phyloP scores from a whole-genome alignment of 1,140 invertebrate genomes.

The Scaptomyza pallida region DNA sequence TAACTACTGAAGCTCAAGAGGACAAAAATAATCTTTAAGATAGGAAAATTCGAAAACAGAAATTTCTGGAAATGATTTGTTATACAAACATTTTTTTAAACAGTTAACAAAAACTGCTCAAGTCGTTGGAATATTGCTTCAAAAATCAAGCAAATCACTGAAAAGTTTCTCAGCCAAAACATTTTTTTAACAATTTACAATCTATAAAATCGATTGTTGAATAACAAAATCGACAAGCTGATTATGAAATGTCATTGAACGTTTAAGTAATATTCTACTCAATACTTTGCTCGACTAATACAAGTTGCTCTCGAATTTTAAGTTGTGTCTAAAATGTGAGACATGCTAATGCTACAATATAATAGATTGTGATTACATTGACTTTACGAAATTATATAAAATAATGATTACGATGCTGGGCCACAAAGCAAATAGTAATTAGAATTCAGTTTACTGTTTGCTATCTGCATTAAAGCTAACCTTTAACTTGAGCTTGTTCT shows the following conservation, averaged over 20 bases:
- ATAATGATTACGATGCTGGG: constrained; percentile 9
- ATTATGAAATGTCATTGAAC: background rate
- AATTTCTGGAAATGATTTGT: no score
- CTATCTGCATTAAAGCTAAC: constrained; percentile 17
- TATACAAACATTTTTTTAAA: no score
- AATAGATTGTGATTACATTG: constrained; percentile 4
- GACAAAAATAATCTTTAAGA: no score
- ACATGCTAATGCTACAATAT: no score
- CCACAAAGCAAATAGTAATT: constrained; percentile 24
- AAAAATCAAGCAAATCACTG: background rate
- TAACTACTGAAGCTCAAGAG: no score
- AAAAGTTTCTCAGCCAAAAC: no score
- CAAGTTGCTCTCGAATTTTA: no score
- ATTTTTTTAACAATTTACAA: background rate
- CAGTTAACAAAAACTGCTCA: no score
- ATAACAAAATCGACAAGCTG: background rate
- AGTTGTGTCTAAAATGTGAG: constrained; percentile 5
- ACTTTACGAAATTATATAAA: constrained; percentile 13
- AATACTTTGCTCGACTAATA: no score
- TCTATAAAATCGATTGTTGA: background rate
- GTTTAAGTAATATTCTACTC: background rate
- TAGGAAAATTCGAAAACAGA: no score
- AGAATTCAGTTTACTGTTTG: constrained; percentile 14
- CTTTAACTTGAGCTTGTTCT: constrained; percentile 8
- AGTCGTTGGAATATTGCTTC: background rate